These are phyloP conservation scores for Otolemur garnettii DNA, from an alignment of 2,113 vertebrate species.

Conservation along the genomic window DNA sequence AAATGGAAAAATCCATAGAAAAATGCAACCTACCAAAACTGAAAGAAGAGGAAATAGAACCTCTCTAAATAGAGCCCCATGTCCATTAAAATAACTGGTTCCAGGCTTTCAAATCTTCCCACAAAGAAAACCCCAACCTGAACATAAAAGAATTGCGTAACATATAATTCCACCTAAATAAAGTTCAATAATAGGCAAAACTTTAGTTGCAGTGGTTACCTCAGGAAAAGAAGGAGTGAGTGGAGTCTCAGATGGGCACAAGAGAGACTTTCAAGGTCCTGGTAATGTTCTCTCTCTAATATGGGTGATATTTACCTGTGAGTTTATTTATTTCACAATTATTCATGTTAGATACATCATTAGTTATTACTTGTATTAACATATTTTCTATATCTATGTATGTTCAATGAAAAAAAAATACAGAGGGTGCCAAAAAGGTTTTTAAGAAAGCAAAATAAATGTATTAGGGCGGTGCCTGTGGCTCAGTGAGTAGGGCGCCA, in stretches of 20 bases:
- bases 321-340: background rate
- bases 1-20: background rate
- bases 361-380: background rate
- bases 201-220: background rate
- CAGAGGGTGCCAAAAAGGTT: no score
- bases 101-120: background rate
- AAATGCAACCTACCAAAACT: constrained; percentile 5
- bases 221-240: background rate
- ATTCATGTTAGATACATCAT: background rate
- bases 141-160: background rate
- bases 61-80: background rate
- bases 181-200: background rate
- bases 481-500: no score
- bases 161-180: background rate
- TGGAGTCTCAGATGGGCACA: accelerated
- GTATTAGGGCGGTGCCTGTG: no score
- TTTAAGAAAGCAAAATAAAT: no score
- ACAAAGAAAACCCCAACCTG: background rate
- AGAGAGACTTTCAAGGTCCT: background rate
- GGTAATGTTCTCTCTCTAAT: background rate
- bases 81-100: constrained; percentile 13
- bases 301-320: background rate
- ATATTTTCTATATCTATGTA: background rate
- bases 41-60: constrained; percentile 33
- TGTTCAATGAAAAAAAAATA: background rate